Percentiles rank a stretch among this genome's conserved stretches.
phyloP scores from a whole-genome alignment of 2,113 vertebrate species.

The Ellobius talpinus region DNA sequence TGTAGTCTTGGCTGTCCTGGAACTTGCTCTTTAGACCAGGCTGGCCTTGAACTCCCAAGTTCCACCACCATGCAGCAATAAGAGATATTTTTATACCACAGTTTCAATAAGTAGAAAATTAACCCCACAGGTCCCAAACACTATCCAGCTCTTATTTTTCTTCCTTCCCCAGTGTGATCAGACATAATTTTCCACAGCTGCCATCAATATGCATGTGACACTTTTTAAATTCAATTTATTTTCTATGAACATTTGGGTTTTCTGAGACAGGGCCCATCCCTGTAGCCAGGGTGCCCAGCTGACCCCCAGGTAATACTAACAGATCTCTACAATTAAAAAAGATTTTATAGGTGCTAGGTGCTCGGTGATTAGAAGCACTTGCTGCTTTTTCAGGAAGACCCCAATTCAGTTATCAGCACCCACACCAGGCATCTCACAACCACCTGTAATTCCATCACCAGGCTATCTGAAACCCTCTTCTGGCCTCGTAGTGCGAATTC shows the following conservation, averaged over 20 bases:
- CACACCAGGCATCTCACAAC: neutral
- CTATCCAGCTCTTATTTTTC: neutral
- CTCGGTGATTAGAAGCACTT: neutral
- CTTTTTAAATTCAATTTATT: neutral
- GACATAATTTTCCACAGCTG: neutral
- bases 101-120: neutral
- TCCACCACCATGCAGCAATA: no score
- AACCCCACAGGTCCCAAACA: neutral
- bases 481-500: no score
- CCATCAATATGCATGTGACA: neutral
- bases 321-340: neutral
- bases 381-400: neutral
- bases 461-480: neutral
- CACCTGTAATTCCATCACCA: neutral
- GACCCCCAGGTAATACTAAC: neutral
- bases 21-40: no score
- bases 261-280: neutral
- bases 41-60: no score
- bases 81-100: neutral
- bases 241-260: neutral
- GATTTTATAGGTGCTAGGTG: neutral
- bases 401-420: neutral
- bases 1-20: no score
- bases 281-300: neutral
- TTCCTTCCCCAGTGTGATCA: neutral